Evolutionary conservation across 2,797 vertebrate genomes (phyloP), one percentile per base, ranked within the genome.

Genomic region (Sandelia bainsii): DNA sequence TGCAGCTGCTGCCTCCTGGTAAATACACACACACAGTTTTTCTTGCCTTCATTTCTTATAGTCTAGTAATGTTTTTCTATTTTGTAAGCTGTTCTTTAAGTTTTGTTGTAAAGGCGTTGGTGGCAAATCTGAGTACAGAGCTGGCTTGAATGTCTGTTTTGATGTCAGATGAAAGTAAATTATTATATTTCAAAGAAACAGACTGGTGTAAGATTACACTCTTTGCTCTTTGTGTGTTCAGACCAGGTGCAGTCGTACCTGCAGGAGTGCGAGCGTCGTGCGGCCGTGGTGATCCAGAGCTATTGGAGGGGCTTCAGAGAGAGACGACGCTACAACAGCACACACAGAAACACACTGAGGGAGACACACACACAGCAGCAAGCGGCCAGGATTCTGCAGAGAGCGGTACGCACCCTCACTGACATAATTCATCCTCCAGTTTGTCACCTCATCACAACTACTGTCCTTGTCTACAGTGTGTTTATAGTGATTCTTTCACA

Each of bases 1-100:
- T 99, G 67, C 95, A 97, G 91, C 93, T 95, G 34, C 93, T 98
- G 59, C 96, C 96, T 79, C 87, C 97, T 74, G 96, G 98, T 98
- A 88, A 62, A 68, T 4, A 86, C 57, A n/a, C n/a, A 45, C 46
- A 49, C 17, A 70, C 34, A 20, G 13, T 20, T 6, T 37, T 4
- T 9, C 3, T 8, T 23, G 39, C 42, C 17, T 44, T 44, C 16
- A 19, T 44, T 17, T 17, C 17, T 17, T 16, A 19, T 17, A 17
- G 42, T 44, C 14, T 44, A 17, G 17, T 6, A 19, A 16, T 40
- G 14, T 12, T 13, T 4, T 40, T 13, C n/a, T n/a, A n/a, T n/a
- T 16, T 16, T 44, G 16, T 14, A 4, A 10, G 4, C 13, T 42
- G 2, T 16, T 29, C 6, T 29, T 29, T 4, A 29, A 29, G 27